phyloP scores from a whole-genome alignment of 2,888 invertebrate species.

The Drosophila dives region DNA sequence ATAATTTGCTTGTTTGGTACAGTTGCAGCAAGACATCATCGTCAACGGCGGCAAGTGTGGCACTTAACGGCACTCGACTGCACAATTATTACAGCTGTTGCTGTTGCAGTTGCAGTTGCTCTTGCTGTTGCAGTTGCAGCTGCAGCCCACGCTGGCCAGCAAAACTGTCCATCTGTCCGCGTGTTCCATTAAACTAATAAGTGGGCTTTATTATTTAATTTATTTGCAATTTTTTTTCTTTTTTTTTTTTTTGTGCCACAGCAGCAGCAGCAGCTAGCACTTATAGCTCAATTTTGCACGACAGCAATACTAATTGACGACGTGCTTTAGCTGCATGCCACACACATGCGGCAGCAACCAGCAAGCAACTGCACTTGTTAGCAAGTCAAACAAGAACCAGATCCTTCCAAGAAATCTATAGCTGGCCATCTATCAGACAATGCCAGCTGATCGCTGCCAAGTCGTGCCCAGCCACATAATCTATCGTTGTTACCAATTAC shows the following conservation, averaged over 20 bases:
- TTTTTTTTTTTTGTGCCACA: slow-evolving; percentile 26
- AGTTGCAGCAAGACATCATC: slow-evolving; percentile 63
- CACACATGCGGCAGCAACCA: slow-evolving; percentile 19
- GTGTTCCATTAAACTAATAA: slow-evolving; percentile 63
- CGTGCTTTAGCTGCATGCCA: slow-evolving; percentile 17
- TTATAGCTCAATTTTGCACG: slow-evolving; percentile 71
- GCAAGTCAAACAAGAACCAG: slow-evolving; percentile 7
- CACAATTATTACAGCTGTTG: slow-evolving; percentile 58
- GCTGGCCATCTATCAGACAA: slow-evolving; percentile 26
- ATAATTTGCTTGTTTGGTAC: slow-evolving; percentile 67
- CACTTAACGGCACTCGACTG: slow-evolving; percentile 66
- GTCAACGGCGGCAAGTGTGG: slow-evolving; percentile 61
- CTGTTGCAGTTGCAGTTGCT: background rate
- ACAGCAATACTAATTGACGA: slow-evolving; percentile 39
- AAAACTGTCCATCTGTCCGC: slow-evolving; percentile 17
- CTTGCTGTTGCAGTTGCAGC: background rate
- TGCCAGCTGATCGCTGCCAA: slow-evolving; percentile 24
- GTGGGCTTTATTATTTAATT: slow-evolving; percentile 70
- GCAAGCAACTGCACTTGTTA: slow-evolving; percentile 7
- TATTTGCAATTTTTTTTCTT: slow-evolving; percentile 37
- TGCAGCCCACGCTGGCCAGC: slow-evolving; percentile 34
- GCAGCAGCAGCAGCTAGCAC: slow-evolving; percentile 28
- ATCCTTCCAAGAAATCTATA: slow-evolving; percentile 47
- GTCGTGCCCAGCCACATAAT: slow-evolving; percentile 52
- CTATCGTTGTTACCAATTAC: slow-evolving; percentile 58